A percentile compares a stretch with the other conserved stretches of the same genome.
These are phyloP conservation scores for Diarsia brunnea DNA, from an alignment of 2,888 invertebrate genomes.

Conservation along the genomic window DNA sequence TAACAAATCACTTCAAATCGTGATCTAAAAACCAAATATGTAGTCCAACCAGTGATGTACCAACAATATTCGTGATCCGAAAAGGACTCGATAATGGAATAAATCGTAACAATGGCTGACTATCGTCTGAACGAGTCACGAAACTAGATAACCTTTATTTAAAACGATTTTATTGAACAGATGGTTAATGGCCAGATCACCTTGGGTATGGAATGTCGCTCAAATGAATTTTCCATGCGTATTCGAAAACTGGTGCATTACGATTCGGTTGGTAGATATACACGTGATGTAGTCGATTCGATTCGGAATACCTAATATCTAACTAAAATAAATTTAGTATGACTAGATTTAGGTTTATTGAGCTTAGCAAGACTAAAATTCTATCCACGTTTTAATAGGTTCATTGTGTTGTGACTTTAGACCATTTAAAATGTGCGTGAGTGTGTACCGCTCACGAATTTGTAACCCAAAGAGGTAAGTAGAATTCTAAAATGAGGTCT, in stretches of 20 bases:
- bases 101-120: conserved; percentile 61
- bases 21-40: conserved; percentile 45
- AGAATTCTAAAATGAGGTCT: conserved; percentile 33
- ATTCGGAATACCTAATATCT: conserved; percentile 2
- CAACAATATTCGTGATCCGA: conserved; percentile 57
- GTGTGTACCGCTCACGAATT: conserved; percentile 30
- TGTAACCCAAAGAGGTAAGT: conserved; percentile 29
- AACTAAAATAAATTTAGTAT: not conserved
- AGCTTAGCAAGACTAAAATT: conserved; percentile 19
- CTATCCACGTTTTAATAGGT: conserved; percentile 47
- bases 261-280: conserved; percentile 1
- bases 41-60: conserved; percentile 45
- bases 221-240: conserved; percentile 62
- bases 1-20: conserved; percentile 30
- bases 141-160: conserved; percentile 80
- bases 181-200: conserved; percentile 72
- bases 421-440: conserved; percentile 24
- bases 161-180: conserved; percentile 74
- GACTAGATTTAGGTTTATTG: conserved; percentile 13
- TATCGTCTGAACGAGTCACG: conserved; percentile 64
- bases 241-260: conserved; percentile 50
- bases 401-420: conserved; percentile 34
- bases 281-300: conserved; percentile 9
- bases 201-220: conserved; percentile 73
- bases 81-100: conserved; percentile 52